Percentiles rank a stretch among this genome's conserved stretches.
These are phyloP conservation scores for Eulimnadia texana DNA, from an alignment of 1,140 invertebrate species.

Conservation along the genomic window DNA sequence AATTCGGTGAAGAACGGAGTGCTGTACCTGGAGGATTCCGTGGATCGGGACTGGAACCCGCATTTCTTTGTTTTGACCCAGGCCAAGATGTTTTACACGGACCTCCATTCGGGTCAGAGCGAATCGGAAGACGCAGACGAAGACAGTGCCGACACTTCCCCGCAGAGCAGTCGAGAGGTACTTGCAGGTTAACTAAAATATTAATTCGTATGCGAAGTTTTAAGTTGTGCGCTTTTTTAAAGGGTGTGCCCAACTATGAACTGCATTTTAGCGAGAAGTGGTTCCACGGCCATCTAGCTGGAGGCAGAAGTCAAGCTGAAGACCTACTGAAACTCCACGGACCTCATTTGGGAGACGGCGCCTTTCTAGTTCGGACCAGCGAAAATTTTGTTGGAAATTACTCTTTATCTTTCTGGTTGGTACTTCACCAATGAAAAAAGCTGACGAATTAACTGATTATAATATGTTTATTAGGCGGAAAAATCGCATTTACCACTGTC, in stretches of 20 bases:
- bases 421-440: neutral
- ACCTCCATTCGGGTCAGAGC: slow-evolving; percentile 32
- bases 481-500: slow-evolving; percentile 78
- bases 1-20: slow-evolving; percentile 86
- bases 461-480: slow-evolving; percentile 43
- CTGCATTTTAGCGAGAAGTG: slow-evolving; percentile 88
- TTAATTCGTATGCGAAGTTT: neutral
- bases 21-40: slow-evolving; percentile 73
- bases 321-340: slow-evolving; percentile 55
- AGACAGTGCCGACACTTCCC: slow-evolving; percentile 37
- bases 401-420: slow-evolving; percentile 78
- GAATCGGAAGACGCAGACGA: slow-evolving; percentile 39
- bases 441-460: no score
- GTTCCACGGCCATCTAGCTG: slow-evolving; percentile 80
- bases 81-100: slow-evolving; percentile 75
- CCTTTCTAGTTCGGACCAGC: slow-evolving; percentile 85
- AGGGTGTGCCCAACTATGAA: slow-evolving; percentile 45
- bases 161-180: slow-evolving; percentile 10
- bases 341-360: slow-evolving; percentile 79
- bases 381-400: slow-evolving; percentile 95
- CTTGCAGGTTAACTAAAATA: neutral
- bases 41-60: slow-evolving; percentile 79
- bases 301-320: slow-evolving; percentile 58
- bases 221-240: neutral
- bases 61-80: slow-evolving; percentile 91